phyloP scores from a whole-genome alignment of 1,140 invertebrate genomes.

The Tetramorium simillimum region DNA sequence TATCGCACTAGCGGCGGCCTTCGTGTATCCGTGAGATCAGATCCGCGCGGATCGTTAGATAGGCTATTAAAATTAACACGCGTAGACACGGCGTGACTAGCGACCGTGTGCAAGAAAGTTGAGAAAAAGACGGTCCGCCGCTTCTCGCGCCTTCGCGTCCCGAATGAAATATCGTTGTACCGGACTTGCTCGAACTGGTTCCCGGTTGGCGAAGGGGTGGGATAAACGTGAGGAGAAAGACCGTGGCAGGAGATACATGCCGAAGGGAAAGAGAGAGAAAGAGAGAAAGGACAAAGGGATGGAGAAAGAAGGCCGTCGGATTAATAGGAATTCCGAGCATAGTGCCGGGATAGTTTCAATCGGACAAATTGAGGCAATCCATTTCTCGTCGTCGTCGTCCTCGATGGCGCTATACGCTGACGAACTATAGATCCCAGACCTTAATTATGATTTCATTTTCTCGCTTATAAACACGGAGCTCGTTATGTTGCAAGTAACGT shows the following conservation, averaged over 20 bases:
- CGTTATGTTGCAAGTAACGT: neutral
- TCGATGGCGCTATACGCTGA: constrained; percentile 37
- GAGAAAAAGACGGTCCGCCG: constrained; percentile 31
- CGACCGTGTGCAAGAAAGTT: constrained; percentile 34
- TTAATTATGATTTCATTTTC: constrained; percentile 77
- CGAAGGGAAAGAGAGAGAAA: constrained; percentile 1
- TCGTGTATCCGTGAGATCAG: constrained; percentile 37
- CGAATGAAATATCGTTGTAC: constrained; percentile 76
- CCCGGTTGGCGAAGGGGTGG: constrained; percentile 53
- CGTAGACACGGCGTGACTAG: constrained; percentile 54
- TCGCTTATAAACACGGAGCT: constrained; percentile 19
- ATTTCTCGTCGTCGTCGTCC: constrained; percentile 76
- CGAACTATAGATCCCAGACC: constrained; percentile 59
- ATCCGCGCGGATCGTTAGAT: constrained; percentile 37
- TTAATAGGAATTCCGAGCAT: constrained; percentile 82
- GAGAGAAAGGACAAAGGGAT: constrained; percentile 36
- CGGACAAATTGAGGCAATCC: constrained; percentile 81
- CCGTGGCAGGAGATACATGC: neutral
- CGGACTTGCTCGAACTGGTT: constrained; percentile 68
- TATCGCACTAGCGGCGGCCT: constrained; percentile 1
- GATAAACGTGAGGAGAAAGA: constrained; percentile 32
- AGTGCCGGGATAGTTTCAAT: constrained; percentile 81
- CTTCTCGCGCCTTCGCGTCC: constrained; percentile 45
- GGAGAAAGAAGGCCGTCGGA: constrained; percentile 54
- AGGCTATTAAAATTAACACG: constrained; percentile 58